Evolutionary conservation across 35 echinoderm and acorn worm species (phyloP), one percentile per base, ranked within the genome.

Genomic region (Antedon bifida): DNA sequence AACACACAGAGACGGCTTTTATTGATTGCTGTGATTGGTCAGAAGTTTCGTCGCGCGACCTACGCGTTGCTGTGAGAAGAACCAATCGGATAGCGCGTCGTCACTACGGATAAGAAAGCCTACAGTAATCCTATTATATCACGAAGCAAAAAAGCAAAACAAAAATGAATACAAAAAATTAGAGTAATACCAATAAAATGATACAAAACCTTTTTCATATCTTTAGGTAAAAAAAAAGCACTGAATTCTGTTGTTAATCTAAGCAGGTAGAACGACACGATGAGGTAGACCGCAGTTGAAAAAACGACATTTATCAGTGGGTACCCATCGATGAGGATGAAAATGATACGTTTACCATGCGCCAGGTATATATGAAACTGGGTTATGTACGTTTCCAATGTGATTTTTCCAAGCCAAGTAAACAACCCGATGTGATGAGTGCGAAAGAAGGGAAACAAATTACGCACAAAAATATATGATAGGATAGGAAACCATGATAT

Each of bases 301-400:
- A 92, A 45, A 0, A 86, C 86, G 73, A 92, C 88, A 46, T 92
- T 92, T 78, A 92, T 34, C 21, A 92, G 35, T 1, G 90, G 90
- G 30, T 92, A 92, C 4, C 82, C 86, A 17, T 84, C 86, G 30
- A 92, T 92, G 82, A 85, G 88, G 30, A 92, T 92, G 82, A 85
- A 92, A 36, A 85, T 80, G 19, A 92, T 92, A 17, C 84, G 75
- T 19, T 84, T 64, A 86, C 90, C 35, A 73, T 79, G 46, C 33
- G 36, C 83, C 78, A 92, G 84, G 73, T 85, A 92, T 30, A 92
- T 87, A 38, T 92, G 90, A 11, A 92, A 75, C 30, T 92, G 90
- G 5, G 86, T 79, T 77, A 92, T 92, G 64, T 92, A 92, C 2
- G 90, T 92, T 81, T 92, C 90, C 23, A 92, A 73, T 33, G 90